Conservation (phyloP, 2,113 vertebrate genomes). For the Aspidoscelis tigris region DNA sequence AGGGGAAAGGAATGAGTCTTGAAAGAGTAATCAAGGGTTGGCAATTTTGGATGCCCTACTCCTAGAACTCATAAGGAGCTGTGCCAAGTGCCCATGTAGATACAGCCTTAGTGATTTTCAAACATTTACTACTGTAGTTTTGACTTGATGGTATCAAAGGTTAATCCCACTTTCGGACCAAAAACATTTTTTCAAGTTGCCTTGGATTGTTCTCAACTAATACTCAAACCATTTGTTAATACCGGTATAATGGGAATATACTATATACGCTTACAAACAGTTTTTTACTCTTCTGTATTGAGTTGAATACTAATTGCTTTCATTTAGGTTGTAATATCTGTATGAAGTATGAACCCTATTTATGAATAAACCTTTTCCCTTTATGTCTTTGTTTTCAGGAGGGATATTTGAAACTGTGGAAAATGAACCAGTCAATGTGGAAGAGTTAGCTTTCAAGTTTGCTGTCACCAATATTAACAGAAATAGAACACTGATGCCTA, state of each 20-base stretch:
- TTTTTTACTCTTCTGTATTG: not conserved
- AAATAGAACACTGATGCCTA: slow-evolving; percentile 97
- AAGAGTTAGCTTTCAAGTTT: slow-evolving; percentile 98
- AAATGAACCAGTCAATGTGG: slow-evolving; percentile 93
- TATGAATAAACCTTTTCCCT: slow-evolving; percentile 30
- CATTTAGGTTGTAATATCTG: slow-evolving; percentile 26
- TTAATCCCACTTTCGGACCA: not conserved
- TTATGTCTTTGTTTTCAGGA: slow-evolving; percentile 80
- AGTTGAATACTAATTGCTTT: slow-evolving; percentile 1
- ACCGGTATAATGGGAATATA: slow-evolving; percentile 22
- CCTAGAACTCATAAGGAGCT: not conserved
- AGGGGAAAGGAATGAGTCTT: no score
- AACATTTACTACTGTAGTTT: not conserved
- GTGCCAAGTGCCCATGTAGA: no score
- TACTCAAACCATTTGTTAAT: not conserved
- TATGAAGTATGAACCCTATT: not conserved
- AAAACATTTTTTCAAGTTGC: not conserved
- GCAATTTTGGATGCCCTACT: not conserved
- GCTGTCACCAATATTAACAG: slow-evolving; percentile 97
- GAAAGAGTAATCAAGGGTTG: no score
- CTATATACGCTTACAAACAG: not conserved
- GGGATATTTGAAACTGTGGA: slow-evolving; percentile 98
- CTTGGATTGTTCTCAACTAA: not conserved
- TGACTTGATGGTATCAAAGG: not conserved
- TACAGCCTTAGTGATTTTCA: not conserved